Percentiles rank a stretch among this genome's conserved stretches.
phyloP scores from a whole-genome alignment of 2,888 invertebrate species.

The Ophion obscuratus region DNA sequence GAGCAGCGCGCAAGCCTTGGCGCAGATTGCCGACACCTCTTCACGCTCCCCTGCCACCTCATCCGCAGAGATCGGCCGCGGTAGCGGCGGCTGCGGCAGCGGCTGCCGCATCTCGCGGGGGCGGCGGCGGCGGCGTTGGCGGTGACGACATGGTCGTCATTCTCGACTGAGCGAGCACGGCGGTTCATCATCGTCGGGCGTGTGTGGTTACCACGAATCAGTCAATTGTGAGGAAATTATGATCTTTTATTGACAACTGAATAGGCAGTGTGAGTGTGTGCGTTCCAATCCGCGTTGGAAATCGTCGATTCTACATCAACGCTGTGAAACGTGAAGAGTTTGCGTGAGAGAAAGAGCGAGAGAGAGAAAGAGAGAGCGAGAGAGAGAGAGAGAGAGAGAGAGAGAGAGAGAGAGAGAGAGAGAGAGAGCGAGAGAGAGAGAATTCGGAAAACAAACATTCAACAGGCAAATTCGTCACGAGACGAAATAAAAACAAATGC shows the following conservation, averaged over 20 bases:
- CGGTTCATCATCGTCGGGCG: conserved; percentile 58
- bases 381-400: conserved; percentile 18
- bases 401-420: conserved; percentile 26
- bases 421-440: conserved; percentile 21
- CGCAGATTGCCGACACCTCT: conserved; percentile 85
- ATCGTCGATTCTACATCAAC: conserved; percentile 51
- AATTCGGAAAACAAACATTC: background rate
- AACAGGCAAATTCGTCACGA: conserved; percentile 18
- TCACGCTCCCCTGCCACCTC: conserved; percentile 76
- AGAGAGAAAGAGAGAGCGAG: conserved; percentile 32
- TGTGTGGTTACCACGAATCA: conserved; percentile 62
- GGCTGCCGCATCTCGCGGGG: conserved; percentile 63
- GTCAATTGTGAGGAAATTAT: conserved; percentile 68
- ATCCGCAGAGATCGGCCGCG: conserved; percentile 77
- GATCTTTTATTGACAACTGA: conserved; percentile 68
- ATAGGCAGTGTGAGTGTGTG: conserved; percentile 66
- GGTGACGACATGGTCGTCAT: conserved; percentile 84
- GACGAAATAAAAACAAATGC: conserved; percentile 25
- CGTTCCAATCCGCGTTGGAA: conserved; percentile 63
- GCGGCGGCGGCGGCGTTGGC: conserved; percentile 69
- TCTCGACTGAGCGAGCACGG: conserved; percentile 82
- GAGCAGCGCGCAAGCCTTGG: conserved; percentile 95
- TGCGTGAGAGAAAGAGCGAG: conserved; percentile 30
- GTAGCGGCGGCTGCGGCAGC: conserved; percentile 34
- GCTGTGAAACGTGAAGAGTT: conserved; percentile 22